Conservation (phyloP, 2,113 vertebrate genomes). For the Istiophorus platypterus region DNA sequence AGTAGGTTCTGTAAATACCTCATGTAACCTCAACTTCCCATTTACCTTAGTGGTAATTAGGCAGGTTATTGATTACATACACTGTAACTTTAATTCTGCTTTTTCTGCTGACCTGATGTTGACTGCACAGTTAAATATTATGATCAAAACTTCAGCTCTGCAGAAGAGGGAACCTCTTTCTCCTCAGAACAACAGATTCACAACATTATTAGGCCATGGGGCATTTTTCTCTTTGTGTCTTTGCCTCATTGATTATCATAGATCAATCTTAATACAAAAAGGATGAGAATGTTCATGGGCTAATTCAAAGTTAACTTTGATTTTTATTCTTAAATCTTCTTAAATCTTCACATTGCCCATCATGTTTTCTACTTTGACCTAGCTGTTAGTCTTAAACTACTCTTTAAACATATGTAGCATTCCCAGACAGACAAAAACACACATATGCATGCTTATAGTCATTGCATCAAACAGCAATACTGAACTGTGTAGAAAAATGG, state of each 20-base stretch:
- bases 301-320: neutral
- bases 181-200: neutral
- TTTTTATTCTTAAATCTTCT: neutral
- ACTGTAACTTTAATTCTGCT: neutral
- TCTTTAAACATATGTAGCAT: neutral
- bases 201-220: neutral
- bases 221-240: neutral
- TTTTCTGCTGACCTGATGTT: neutral
- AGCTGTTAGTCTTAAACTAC: neutral
- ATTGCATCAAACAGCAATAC: conserved; percentile 7
- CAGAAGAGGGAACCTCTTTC: neutral
- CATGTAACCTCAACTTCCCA: neutral
- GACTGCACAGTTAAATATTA: neutral
- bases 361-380: neutral
- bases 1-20: neutral
- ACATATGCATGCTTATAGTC: conserved; percentile 13
- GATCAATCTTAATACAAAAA: neutral
- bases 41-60: neutral
- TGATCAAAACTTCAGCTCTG: neutral
- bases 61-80: neutral
- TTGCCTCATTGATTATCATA: neutral
- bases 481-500: conserved; percentile 19
- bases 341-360: neutral
- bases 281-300: neutral
- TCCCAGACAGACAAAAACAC: neutral